Base-by-base conservation (phyloP, 2,113 vertebrate species). In the Prinia subflava region DNA sequence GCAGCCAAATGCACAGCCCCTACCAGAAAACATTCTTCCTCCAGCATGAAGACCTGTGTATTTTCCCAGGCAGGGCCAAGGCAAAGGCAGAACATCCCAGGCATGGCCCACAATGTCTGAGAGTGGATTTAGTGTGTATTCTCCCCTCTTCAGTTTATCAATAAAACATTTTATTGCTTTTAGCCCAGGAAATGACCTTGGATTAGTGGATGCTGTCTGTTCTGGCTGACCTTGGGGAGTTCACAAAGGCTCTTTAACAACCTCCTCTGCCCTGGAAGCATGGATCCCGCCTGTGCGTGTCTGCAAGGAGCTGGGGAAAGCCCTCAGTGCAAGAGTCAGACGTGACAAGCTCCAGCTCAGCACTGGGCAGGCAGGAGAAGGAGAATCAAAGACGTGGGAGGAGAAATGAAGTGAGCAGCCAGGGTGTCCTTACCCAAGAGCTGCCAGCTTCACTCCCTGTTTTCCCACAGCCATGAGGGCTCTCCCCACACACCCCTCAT, bases 161-260 rank as follows among this genome's bases (percentile, higher is more conserved):
- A 98, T 98, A 98, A 98, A 98, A 98, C 98, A 98, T 98, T 98
- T 99, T 98, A 98, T 98, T 98, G 98, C 97, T 98, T 98, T 98
- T 98, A 98, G 98, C 98, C 97, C 95, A 96, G 97, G 97, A 98
- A 97, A 97, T 98, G 98, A 99, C 98, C 98, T 98, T 98, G 98
- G 93, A 96, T 97, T 97, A 97, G 97, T 97, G 92, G 94, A 95
- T 93, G 95, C 96, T 88, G 97, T 98, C 98, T 98, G 97, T 98
- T 97, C 97, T 96, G 96, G 91, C 84, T 95, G 98, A 98, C 98
- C 98, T 99, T 99, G 98, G 98, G 97, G 97, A 98, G 97, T 98
- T 98, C 91, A 89, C 91, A 70, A 77, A 95, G 95, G 97, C 96
- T 97, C 97, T 98, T 97, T 91, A 91, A 81, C 88, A 63, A 19